These are phyloP conservation scores for Drosophila putrida DNA, from an alignment of 2,888 invertebrate genomes.

Conservation along the genomic window DNA sequence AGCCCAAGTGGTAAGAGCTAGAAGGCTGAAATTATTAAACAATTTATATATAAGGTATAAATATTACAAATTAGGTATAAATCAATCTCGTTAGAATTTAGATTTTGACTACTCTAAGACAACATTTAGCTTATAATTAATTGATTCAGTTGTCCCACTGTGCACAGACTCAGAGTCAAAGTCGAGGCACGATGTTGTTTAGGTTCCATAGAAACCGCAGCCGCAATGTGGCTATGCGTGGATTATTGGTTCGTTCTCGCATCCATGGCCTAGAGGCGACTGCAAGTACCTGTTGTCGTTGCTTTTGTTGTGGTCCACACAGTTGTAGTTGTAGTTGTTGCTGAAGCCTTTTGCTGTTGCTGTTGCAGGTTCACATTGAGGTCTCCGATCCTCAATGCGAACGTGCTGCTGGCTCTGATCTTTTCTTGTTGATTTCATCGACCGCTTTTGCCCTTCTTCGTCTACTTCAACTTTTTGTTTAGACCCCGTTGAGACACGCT, in stretches of 20 bases:
- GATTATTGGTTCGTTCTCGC: conserved; percentile 77
- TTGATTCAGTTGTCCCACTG: conserved; percentile 13
- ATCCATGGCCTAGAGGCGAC: conserved; percentile 75
- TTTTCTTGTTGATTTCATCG: conserved; percentile 54
- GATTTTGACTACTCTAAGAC: no score
- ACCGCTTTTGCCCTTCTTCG: conserved; percentile 36
- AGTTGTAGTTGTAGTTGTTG: conserved; percentile 56
- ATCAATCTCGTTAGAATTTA: no score
- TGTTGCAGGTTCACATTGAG: conserved; percentile 60
- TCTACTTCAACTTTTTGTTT: conserved; percentile 42
- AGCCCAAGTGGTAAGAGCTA: no score
- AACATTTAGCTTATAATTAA: not conserved
- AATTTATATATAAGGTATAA: no score
- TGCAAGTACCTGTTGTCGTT: conserved; percentile 77
- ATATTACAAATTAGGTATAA: no score
- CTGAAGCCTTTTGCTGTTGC: not conserved
- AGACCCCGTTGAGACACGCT: conserved; percentile 38
- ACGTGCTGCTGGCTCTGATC: conserved; percentile 71
- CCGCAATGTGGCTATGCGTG: conserved; percentile 71
- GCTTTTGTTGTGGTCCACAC: conserved; percentile 63
- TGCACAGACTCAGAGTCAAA: conserved; percentile 32
- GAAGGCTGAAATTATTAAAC: no score
- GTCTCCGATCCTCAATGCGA: conserved; percentile 51
- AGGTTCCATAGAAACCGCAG: conserved; percentile 75
- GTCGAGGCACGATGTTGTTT: conserved; percentile 47